These are phyloP conservation scores for Meteorus sp. DNA, from an alignment of 1,140 invertebrate species.

Conservation along the genomic window DNA sequence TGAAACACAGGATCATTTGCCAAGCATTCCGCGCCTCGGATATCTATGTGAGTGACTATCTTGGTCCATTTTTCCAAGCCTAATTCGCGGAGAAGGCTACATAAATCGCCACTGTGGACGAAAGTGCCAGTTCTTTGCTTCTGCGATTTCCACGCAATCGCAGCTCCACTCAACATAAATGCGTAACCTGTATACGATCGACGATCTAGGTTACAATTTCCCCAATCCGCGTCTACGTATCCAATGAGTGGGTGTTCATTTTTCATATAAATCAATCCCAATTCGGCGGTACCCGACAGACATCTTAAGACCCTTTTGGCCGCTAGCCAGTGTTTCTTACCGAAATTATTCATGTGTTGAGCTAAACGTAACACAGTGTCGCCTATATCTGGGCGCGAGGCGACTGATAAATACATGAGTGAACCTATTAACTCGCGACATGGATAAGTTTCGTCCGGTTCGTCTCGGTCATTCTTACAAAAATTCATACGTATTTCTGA, in stretches of 20 bases:
- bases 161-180: constrained; percentile 24
- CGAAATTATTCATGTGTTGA: background rate
- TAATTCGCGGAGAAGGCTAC: background rate
- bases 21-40: constrained; percentile 41
- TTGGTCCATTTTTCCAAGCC: background rate
- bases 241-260: background rate
- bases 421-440: constrained; percentile 25
- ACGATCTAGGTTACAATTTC: constrained; percentile 26
- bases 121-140: constrained; percentile 36
- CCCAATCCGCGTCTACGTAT: constrained; percentile 41
- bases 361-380: background rate
- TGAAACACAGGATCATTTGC: constrained; percentile 41
- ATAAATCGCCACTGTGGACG: constrained; percentile 33
- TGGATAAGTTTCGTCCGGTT: constrained; percentile 25
- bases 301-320: constrained; percentile 10
- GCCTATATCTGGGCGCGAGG: constrained; percentile 1
- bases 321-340: background rate
- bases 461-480: constrained; percentile 19
- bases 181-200: constrained; percentile 35
- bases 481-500: constrained; percentile 12
- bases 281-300: background rate
- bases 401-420: background rate
- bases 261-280: background rate
- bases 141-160: constrained; percentile 30
- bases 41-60: constrained; percentile 32